Evolutionary conservation across 2,113 vertebrate species (phyloP).

Genomic region (Larimichthys polyactis): DNA sequence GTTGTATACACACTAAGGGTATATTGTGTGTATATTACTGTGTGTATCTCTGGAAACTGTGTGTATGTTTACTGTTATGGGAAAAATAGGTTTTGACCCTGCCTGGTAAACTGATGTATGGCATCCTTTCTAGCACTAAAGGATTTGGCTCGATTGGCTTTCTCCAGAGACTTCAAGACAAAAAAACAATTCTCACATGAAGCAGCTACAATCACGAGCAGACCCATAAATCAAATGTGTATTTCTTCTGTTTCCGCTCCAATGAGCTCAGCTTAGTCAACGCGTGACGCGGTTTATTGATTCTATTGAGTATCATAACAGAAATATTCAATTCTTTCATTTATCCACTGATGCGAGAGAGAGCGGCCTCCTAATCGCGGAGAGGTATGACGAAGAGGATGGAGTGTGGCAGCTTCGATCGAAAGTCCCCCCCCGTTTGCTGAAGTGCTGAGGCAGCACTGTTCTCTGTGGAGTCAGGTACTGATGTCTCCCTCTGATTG

Average conservation of each 20-base stretch:
- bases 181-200: conserved; percentile 20
- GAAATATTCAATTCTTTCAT: conserved; percentile 55
- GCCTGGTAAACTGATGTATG: conserved; percentile 45
- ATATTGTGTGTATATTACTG: not conserved
- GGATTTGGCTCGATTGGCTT: conserved; percentile 27
- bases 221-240: conserved; percentile 56
- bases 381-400: conserved; percentile 55
- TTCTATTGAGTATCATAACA: conserved; percentile 37
- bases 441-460: conserved; percentile 66
- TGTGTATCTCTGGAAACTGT: conserved; percentile 15
- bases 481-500: conserved; percentile 53
- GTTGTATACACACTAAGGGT: no score
- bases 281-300: conserved; percentile 36
- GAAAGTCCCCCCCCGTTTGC: conserved; percentile 26
- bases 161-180: conserved; percentile 38
- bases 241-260: conserved; percentile 43
- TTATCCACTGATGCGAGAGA: conserved; percentile 25
- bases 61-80: not conserved
- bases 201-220: conserved; percentile 19
- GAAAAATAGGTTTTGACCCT: conserved; percentile 33
- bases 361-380: conserved; percentile 15
- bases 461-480: conserved; percentile 39
- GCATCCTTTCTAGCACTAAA: conserved; percentile 24
- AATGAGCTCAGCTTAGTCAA: conserved; percentile 30
- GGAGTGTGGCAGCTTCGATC: conserved; percentile 57